Conservation (phyloP, 2,888 invertebrate genomes). For the Agonum fuliginosum region DNA sequence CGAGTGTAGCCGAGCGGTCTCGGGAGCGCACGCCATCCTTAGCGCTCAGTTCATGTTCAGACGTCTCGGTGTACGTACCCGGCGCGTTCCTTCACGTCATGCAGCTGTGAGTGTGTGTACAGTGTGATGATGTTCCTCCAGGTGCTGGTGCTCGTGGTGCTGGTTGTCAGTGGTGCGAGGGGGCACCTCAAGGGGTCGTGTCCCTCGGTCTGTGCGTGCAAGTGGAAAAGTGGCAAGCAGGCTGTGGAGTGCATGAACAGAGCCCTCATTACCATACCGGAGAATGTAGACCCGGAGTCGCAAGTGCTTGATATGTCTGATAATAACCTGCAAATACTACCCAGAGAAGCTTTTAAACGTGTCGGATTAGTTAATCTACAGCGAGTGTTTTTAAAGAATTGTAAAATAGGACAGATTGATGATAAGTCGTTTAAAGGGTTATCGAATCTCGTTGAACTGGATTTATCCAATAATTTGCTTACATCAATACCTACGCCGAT, state of each 20-base stretch:
- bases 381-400: slow-evolving; percentile 87
- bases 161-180: neutral
- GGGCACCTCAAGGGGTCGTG: slow-evolving; percentile 74
- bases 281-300: slow-evolving; percentile 89
- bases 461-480: slow-evolving; percentile 89
- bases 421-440: slow-evolving; percentile 89
- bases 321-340: slow-evolving; percentile 89
- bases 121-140: neutral
- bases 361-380: slow-evolving; percentile 90
- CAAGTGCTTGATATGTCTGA: slow-evolving; percentile 93
- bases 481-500: slow-evolving; percentile 87
- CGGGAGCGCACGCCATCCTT: slow-evolving; percentile 75
- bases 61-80: slow-evolving; percentile 70
- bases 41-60: slow-evolving; percentile 72
- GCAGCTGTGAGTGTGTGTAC: slow-evolving; percentile 31
- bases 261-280: slow-evolving; percentile 88
- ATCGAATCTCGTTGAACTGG: slow-evolving; percentile 92
- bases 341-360: slow-evolving; percentile 87
- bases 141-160: slow-evolving; percentile 3
- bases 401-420: slow-evolving; percentile 90
- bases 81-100: slow-evolving; percentile 71
- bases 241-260: slow-evolving; percentile 93
- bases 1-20: slow-evolving; percentile 74
- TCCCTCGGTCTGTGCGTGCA: slow-evolving; percentile 89
- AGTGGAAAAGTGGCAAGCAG: slow-evolving; percentile 96